Base-by-base conservation (phyloP, 2,797 vertebrate species). In the Gadopsis marmoratus region DNA sequence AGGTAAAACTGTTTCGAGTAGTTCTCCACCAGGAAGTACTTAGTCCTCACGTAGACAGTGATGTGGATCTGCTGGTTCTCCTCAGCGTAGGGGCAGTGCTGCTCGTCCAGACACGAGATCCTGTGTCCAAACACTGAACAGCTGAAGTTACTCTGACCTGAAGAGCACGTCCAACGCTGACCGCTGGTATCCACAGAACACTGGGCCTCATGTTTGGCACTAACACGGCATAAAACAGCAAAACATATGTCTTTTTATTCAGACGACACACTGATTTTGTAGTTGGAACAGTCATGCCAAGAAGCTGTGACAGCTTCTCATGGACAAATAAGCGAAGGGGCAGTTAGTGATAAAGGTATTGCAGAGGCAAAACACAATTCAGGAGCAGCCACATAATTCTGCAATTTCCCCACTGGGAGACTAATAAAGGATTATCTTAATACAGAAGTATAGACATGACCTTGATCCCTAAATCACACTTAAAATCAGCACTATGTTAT, bases 71-170 rank as follows among this genome's bases (percentile, higher is more conserved):
- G 78, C 43, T 85, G 82, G 29, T 3, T 76, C 84, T 95, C 95
- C 85, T 96, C 94, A 0, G 85, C 67, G 1, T 87, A 94, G 2
- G 93, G 90, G 48, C 95, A 95, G 83, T 93, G 89, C 53, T 66
- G 61, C 56, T 85, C 4, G 12, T 95, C 94, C 65, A 37, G 10
- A 37, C 95, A 96, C 82, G 71, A 80, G 64, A 95, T 78, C 19
- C 82, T 31, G 1, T 33, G 2, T 12, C 87, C 86, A 3, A 47
- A 86, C 79, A 95, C 71, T 6, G 79, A 86, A 77, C 95, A 96
- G 74, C 54, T 90, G 69, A 95, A 78, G 63, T 77, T 83, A 14
- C 86, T 78, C 48, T 53, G 45, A 69, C 23, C 35, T 0, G 92
- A 90, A 47, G 74, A 74, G 75, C 95, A 94, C 0, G 45, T 81